These are phyloP conservation scores for Eremobia ochroleuca DNA, from an alignment of 2,888 invertebrate genomes.

Conservation along the genomic window DNA sequence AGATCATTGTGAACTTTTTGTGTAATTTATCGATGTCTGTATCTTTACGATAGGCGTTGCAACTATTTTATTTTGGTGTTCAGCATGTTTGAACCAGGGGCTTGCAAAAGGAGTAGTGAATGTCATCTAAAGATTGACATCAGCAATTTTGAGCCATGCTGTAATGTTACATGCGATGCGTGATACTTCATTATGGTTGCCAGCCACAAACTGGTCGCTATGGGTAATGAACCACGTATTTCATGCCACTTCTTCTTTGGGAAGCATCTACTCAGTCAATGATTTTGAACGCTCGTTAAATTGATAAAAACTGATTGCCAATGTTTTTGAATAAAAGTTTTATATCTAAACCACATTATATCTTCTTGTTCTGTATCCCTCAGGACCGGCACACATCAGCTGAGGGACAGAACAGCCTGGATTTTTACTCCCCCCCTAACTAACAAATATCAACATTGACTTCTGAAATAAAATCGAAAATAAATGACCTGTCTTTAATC, in stretches of 20 bases:
- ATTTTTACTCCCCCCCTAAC: not conserved
- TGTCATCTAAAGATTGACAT: not conserved
- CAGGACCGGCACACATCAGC: not conserved
- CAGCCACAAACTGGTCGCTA: not conserved
- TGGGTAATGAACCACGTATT: not conserved
- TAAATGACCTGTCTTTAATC: not conserved
- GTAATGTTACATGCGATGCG: not conserved
- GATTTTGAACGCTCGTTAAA: conserved; percentile 33
- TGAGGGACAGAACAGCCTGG: not conserved
- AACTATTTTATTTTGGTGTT: conserved; percentile 29
- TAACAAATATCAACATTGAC: not conserved
- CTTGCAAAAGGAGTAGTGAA: not conserved
- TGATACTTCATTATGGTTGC: not conserved
- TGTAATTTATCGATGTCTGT: conserved; percentile 37
- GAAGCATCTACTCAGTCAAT: not conserved
- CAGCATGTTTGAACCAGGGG: conserved; percentile 2
- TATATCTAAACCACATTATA: conserved; percentile 29
- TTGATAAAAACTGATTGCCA: conserved; percentile 35
- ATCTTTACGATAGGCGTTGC: conserved; percentile 14
- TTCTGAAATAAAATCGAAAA: not conserved
- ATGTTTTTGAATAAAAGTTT: conserved; percentile 8
- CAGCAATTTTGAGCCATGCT: not conserved
- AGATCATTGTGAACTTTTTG: conserved; percentile 30
- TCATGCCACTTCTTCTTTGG: not conserved
- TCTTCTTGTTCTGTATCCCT: not conserved